These are phyloP conservation scores for Platycheirus albimanus DNA, from an alignment of 2,888 invertebrate species.

Conservation along the genomic window DNA sequence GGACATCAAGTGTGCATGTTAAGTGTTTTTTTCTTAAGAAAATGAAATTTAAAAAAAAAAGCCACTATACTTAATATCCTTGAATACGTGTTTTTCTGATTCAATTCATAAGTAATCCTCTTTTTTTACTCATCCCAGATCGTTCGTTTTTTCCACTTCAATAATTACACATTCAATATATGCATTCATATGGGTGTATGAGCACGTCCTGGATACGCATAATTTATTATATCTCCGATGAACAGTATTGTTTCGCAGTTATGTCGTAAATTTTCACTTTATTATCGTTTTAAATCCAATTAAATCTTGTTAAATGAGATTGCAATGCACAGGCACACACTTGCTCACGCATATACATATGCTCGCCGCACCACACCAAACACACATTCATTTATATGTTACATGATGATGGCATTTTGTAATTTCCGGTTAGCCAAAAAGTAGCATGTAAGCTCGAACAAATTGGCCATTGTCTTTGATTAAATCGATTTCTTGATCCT, in stretches of 20 bases:
- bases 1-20: too few species aligned
- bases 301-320: slow-evolving; percentile 52
- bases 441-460: slow-evolving; percentile 50
- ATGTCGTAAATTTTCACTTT: slow-evolving; percentile 42
- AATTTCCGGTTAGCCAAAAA: slow-evolving; percentile 61
- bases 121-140: neutral
- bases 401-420: slow-evolving; percentile 38
- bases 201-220: slow-evolving; percentile 40
- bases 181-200: slow-evolving; percentile 25
- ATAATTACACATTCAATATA: too few species aligned
- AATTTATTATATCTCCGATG: slow-evolving; percentile 28
- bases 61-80: too few species aligned
- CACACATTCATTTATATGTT: slow-evolving; percentile 1
- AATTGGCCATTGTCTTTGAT: slow-evolving; percentile 63
- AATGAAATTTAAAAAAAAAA: too few species aligned
- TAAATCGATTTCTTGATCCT: slow-evolving; percentile 52
- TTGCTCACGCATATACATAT: too few species aligned
- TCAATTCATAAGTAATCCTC: too few species aligned
- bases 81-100: too few species aligned
- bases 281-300: slow-evolving; percentile 58
- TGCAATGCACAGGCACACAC: slow-evolving; percentile 17
- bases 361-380: too few species aligned
- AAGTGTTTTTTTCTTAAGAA: too few species aligned
- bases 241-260: slow-evolving; percentile 24
- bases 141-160: slow-evolving; percentile 10